Evolutionary conservation across 2,888 invertebrate genomes (phyloP).

Genomic region (Colostygia pectinataria): DNA sequence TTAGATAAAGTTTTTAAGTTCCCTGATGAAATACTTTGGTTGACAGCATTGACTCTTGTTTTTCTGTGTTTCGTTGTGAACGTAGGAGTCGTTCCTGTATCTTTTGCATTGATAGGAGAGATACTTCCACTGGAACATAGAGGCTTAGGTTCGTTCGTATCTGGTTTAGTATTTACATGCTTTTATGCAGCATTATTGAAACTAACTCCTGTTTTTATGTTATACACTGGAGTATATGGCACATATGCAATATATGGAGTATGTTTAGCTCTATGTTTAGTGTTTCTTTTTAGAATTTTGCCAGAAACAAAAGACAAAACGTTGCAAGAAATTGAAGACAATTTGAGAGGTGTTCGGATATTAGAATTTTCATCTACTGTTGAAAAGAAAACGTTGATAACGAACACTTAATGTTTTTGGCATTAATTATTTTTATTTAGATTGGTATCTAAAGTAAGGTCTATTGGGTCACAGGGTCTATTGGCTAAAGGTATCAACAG

Average conservation of each 20-base stretch:
- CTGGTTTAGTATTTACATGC: conserved; percentile 44
- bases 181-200: conserved; percentile 45
- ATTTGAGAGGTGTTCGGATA: conserved; percentile 37
- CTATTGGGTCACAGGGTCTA: no score
- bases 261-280: conserved; percentile 36
- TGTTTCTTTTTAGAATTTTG: conserved; percentile 42
- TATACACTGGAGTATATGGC: conserved; percentile 40
- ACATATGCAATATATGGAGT: conserved; percentile 44
- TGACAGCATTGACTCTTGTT: conserved; percentile 42
- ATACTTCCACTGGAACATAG: conserved; percentile 52
- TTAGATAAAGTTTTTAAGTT: conserved; percentile 34
- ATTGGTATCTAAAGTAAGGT: no score
- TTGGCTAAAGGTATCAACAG: no score
- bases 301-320: conserved; percentile 55
- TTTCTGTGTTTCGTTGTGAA: conserved; percentile 42
- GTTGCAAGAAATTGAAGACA: conserved; percentile 50
- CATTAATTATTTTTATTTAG: no score
- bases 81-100: conserved; percentile 43
- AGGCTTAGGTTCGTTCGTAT: conserved; percentile 40
- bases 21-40: conserved; percentile 33
- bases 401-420: background rate
- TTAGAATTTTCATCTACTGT: background rate
- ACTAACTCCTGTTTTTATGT: conserved; percentile 47
- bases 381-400: conserved; percentile 2
- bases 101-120: conserved; percentile 46